phyloP scores from a whole-genome alignment of 2,113 vertebrate species.

The Numenius arquata region DNA sequence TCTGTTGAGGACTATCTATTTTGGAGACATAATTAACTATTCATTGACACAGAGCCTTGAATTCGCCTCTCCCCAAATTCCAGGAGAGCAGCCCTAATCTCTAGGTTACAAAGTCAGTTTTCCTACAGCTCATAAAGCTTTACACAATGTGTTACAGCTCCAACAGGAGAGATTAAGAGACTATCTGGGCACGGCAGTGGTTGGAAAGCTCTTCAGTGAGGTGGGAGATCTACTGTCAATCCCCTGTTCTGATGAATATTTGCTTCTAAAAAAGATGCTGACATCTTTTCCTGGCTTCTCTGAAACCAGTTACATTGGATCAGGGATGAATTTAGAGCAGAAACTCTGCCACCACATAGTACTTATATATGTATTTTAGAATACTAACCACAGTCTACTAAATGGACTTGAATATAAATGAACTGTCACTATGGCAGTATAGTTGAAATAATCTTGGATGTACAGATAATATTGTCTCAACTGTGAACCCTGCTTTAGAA shows the following conservation, averaged over 20 bases:
- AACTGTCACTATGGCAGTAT: constrained; percentile 2
- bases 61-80: not conserved
- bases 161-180: not conserved
- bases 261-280: not conserved
- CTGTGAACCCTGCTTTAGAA: constrained; percentile 30
- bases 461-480: constrained; percentile 29
- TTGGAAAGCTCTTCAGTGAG: not conserved
- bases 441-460: constrained; percentile 2
- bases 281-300: not conserved
- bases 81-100: not conserved
- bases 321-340: not conserved
- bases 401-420: constrained; percentile 46
- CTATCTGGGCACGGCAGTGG: not conserved
- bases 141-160: not conserved
- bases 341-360: not conserved
- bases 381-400: constrained; percentile 7
- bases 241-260: not conserved
- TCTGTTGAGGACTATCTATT: not conserved
- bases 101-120: not conserved
- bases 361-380: constrained; percentile 28
- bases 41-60: not conserved
- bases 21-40: not conserved
- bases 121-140: not conserved
- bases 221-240: not conserved
- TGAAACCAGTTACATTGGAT: not conserved